Evolutionary conservation across 1,140 invertebrate species (phyloP).

Genomic region (Rhagoletis zephyria): DNA sequence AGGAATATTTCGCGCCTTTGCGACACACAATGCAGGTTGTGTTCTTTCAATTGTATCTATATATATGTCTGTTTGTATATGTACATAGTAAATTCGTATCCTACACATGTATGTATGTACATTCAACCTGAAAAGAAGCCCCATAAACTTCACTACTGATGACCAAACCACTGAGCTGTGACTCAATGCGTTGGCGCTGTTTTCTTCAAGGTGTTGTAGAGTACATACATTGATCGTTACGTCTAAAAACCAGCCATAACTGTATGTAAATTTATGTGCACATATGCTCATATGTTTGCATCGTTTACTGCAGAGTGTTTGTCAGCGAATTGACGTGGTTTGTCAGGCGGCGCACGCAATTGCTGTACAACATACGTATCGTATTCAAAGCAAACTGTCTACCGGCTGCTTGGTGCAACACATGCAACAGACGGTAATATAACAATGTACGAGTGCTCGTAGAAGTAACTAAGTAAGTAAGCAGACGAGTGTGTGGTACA

Average conservation of each 20-base stretch:
- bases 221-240: conserved; percentile 28
- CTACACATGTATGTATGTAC: too few species aligned
- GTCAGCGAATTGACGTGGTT: neutral
- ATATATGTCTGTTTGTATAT: too few species aligned
- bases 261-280: conserved; percentile 38
- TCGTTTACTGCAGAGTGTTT: neutral
- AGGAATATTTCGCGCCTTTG: neutral
- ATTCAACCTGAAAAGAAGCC: too few species aligned
- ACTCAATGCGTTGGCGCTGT: neutral
- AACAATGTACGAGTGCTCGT: neutral
- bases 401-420: neutral
- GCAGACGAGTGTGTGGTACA: neutral
- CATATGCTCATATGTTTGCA: neutral
- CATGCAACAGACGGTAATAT: neutral
- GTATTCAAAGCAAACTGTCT: conserved; percentile 10
- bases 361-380: neutral
- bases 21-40: neutral
- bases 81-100: too few species aligned
- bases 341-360: neutral
- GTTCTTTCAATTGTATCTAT: too few species aligned
- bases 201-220: neutral
- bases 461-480: neutral
- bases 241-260: neutral
- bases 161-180: conserved; percentile 12
- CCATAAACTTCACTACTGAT: neutral